These are phyloP conservation scores for Leiothrix lutea DNA, from an alignment of 2,113 vertebrate genomes.

Conservation along the genomic window DNA sequence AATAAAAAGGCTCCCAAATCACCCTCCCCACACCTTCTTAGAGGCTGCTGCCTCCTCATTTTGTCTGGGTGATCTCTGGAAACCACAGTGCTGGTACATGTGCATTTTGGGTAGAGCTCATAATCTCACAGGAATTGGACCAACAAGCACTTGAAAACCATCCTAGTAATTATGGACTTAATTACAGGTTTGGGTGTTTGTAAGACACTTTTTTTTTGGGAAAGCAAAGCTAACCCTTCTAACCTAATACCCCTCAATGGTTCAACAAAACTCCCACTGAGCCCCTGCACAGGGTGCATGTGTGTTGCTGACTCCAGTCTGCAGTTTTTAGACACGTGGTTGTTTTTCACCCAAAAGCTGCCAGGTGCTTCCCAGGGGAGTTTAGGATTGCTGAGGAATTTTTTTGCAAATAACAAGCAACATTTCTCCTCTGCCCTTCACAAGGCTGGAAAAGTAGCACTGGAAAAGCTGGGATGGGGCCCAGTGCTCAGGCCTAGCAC, in stretches of 20 bases:
- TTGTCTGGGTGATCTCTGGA: background rate
- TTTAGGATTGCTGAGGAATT: background rate
- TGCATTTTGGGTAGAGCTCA: background rate
- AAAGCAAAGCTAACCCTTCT: background rate
- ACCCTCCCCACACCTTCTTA: background rate
- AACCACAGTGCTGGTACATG: rapidly evolving
- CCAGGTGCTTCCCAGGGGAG: background rate
- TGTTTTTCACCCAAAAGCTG: background rate
- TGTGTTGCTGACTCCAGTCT: background rate
- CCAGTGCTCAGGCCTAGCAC: background rate
- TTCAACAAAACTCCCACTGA: background rate
- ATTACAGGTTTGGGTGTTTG: background rate
- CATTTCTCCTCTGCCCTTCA: background rate
- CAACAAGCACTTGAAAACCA: background rate
- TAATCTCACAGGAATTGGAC: background rate
- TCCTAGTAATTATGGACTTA: background rate
- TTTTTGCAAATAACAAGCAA: background rate
- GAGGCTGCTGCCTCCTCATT: background rate
- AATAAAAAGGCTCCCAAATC: background rate
- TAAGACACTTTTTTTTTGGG: background rate
- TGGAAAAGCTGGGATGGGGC: no score
- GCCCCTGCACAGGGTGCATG: rapidly evolving
- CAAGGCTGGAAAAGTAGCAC: background rate
- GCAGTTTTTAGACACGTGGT: background rate
- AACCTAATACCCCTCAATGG: background rate